Evolutionary conservation across 1,140 invertebrate genomes (phyloP), one percentile per base, ranked within the genome.

Genomic region (Halesus radiatus): DNA sequence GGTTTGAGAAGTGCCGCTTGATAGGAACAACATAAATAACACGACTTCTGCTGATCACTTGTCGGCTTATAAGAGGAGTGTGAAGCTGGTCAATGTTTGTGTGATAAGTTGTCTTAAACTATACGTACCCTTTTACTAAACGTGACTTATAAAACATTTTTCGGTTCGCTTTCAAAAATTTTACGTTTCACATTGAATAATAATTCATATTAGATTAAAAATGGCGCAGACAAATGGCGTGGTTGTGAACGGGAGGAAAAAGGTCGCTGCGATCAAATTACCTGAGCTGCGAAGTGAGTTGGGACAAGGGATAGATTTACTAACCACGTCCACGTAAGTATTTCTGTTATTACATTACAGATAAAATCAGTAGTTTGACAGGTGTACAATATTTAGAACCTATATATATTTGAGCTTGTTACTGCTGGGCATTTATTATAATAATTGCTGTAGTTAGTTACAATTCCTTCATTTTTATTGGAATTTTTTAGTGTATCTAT

Each of bases 261-360:
- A 68, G 2, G 50, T 29, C 13, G 76, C 52, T 22, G 10, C 1
- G 8, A 73, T n/a, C 15, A 81, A 80, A 53, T 26, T 76, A 22
- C 75, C 80, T 0, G 79, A 77, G 52, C 50, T 73, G 15, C 26
- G 56, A 23, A 32, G 50, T n/a, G 79, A 76, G 15, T 32, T 32
- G 23, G 80, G 74, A 20, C 62, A 76, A 26, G 79, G 74, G 26
- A 52, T 80, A 15, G 73, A 76, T 76, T 56, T 76, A 52, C 32
- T 70, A 15, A 72, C 79, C 16, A 80, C 79, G 16, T 75, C 79
- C 16, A 52, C 79, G 58, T 32, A 20, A 45, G 50, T 84, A 53
- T 80, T 29, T n/a, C n/a, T n/a, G n/a, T n/a, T n/a, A n/a, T n/a
- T n/a, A n/a, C n/a, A n/a, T n/a, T n/a, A n/a, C n/a, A n/a, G 66